These are phyloP conservation scores for Eurytoma californica DNA, from an alignment of 2,888 invertebrate species.

Conservation along the genomic window DNA sequence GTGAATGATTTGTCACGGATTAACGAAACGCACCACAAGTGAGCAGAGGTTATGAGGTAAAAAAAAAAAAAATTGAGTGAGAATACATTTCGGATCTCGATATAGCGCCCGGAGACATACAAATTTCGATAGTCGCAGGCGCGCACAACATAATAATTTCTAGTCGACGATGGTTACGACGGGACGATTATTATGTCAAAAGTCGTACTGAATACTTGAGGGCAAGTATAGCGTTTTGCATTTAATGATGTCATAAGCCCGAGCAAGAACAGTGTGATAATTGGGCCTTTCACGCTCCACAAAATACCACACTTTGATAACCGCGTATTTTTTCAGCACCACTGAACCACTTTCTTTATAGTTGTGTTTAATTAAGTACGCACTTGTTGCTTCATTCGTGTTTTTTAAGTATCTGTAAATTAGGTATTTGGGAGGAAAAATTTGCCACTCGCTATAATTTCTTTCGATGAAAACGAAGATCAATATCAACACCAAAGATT, in stretches of 20 bases:
- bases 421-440: too few species aligned
- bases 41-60: neutral
- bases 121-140: neutral
- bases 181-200: constrained; percentile 21
- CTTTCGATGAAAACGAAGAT: too few species aligned
- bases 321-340: too few species aligned
- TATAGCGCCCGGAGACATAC: constrained; percentile 8
- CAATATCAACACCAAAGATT: too few species aligned
- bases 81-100: neutral
- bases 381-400: too few species aligned
- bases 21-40: neutral
- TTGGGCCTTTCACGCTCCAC: neutral
- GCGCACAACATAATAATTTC: constrained; percentile 10
- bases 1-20: constrained; percentile 1
- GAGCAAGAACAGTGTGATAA: constrained; percentile 3
- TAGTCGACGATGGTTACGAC: constrained; percentile 4
- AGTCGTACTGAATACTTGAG: neutral
- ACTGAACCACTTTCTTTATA: neutral
- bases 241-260: constrained; percentile 27
- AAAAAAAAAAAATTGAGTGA: neutral
- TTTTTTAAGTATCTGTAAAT: too few species aligned
- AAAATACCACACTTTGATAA: neutral
- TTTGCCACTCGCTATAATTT: too few species aligned
- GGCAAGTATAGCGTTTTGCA: constrained; percentile 15
- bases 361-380: too few species aligned